Evolutionary conservation across 2,888 invertebrate genomes (phyloP).

Genomic region (Adineta ricciae): DNA sequence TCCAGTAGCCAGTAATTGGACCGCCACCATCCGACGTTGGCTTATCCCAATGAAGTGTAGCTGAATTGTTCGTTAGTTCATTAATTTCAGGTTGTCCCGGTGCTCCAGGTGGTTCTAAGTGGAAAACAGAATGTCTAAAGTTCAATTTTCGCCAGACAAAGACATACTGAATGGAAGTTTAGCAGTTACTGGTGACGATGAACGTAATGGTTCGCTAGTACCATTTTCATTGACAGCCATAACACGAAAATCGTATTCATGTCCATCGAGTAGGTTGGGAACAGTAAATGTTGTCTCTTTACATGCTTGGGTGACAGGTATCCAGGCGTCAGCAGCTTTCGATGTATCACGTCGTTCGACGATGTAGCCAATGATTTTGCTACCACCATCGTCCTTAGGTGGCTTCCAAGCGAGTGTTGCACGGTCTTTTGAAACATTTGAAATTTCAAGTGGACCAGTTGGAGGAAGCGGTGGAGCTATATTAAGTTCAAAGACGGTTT

Average conservation of each 20-base stretch:
- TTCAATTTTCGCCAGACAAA: too few relatives aligned
- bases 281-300: constrained; percentile 52
- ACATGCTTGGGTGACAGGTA: constrained; percentile 45
- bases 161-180: constrained; percentile 32
- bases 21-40: constrained; percentile 88
- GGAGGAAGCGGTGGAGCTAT: constrained; percentile 82
- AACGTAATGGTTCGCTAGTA: constrained; percentile 68
- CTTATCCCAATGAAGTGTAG: constrained; percentile 86
- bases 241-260: constrained; percentile 90
- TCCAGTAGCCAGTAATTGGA: constrained; percentile 92
- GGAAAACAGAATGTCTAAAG: constrained; percentile 57
- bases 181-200: constrained; percentile 16
- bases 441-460: constrained; percentile 74
- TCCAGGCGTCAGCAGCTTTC: constrained; percentile 66
- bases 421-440: constrained; percentile 78
- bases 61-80: constrained; percentile 92
- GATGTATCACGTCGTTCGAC: constrained; percentile 78
- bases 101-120: constrained; percentile 60
- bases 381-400: constrained; percentile 83
- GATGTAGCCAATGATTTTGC: constrained; percentile 81
- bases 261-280: constrained; percentile 85
- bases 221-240: constrained; percentile 98
- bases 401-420: constrained; percentile 87
- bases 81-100: constrained; percentile 82
- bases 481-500: constrained; percentile 36